These are phyloP conservation scores for Gasterosteus nipponicus DNA, from an alignment of 2,113 vertebrate species.

Conservation along the genomic window DNA sequence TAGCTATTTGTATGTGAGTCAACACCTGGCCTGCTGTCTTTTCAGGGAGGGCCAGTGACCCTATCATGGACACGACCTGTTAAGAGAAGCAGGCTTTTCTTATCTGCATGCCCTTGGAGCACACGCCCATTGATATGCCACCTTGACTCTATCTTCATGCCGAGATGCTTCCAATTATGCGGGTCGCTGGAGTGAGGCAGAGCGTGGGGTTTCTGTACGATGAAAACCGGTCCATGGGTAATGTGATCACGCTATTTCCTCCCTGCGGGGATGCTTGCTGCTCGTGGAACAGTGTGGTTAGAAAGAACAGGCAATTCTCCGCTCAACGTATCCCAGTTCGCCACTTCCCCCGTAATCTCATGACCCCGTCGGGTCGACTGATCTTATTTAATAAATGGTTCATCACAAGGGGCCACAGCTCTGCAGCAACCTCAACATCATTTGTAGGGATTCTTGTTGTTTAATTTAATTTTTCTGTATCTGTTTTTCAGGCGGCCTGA, in stretches of 20 bases:
- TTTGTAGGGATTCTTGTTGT: constrained; percentile 33
- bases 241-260: constrained; percentile 62
- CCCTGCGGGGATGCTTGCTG: constrained; percentile 53
- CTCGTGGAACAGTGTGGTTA: constrained; percentile 25
- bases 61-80: constrained; percentile 70
- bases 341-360: constrained; percentile 35
- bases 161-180: constrained; percentile 85
- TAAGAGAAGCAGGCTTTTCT: constrained; percentile 71
- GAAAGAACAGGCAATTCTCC: constrained; percentile 49
- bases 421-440: constrained; percentile 38
- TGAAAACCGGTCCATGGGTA: constrained; percentile 72
- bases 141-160: constrained; percentile 84
- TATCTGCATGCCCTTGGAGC: constrained; percentile 83
- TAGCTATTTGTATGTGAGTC: constrained; percentile 70
- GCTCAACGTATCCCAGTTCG: constrained; percentile 44
- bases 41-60: constrained; percentile 68
- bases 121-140: constrained; percentile 79
- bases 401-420: constrained; percentile 16
- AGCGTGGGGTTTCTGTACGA: constrained; percentile 72
- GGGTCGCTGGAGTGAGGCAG: constrained; percentile 81
- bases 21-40: constrained; percentile 47
- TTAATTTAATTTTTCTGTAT: constrained; percentile 40
- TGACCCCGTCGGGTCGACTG: constrained; percentile 44
- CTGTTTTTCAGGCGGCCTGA: constrained; percentile 7
- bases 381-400: constrained; percentile 49